Evolutionary conservation across 1,140 invertebrate genomes (phyloP).

Genomic region (Sinella curviseta): DNA sequence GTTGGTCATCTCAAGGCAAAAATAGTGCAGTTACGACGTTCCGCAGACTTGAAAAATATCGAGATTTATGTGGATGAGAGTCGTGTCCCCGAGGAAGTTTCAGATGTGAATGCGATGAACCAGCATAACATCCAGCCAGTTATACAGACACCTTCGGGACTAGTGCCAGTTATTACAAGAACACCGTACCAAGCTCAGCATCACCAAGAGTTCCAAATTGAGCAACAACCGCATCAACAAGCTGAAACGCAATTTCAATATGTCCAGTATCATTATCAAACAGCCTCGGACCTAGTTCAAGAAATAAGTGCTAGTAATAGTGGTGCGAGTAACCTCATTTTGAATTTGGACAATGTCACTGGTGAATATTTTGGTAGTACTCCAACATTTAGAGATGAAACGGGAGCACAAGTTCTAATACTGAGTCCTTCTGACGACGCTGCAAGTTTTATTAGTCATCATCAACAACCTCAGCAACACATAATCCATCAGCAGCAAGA

Average conservation of each 20-base stretch:
- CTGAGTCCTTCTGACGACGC: background rate
- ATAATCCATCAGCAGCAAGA: background rate
- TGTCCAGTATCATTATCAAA: background rate
- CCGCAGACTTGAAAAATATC: slow-evolving; percentile 3
- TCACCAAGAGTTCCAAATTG: background rate
- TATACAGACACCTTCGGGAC: background rate
- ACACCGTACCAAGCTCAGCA: background rate
- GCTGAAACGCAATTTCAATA: too few relatives aligned
- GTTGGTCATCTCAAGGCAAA: background rate
- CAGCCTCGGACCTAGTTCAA: background rate
- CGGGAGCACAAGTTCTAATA: too few relatives aligned
- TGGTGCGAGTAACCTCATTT: background rate
- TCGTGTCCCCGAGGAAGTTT: background rate
- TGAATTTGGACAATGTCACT: background rate
- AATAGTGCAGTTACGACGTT: background rate
- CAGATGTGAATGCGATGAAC: slow-evolving; percentile 16
- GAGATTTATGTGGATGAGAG: slow-evolving; percentile 5
- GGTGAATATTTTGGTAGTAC: background rate
- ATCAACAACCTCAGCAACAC: background rate
- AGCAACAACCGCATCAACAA: background rate
- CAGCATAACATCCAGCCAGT: slow-evolving; percentile 14
- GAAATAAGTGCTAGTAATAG: background rate
- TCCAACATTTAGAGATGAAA: background rate
- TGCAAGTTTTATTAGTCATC: background rate
- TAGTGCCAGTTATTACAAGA: background rate